Percentiles rank a stretch among this genome's conserved stretches.
Conservation (phyloP, 2,113 vertebrate genomes). For the Todiramphus saurophagus region DNA sequence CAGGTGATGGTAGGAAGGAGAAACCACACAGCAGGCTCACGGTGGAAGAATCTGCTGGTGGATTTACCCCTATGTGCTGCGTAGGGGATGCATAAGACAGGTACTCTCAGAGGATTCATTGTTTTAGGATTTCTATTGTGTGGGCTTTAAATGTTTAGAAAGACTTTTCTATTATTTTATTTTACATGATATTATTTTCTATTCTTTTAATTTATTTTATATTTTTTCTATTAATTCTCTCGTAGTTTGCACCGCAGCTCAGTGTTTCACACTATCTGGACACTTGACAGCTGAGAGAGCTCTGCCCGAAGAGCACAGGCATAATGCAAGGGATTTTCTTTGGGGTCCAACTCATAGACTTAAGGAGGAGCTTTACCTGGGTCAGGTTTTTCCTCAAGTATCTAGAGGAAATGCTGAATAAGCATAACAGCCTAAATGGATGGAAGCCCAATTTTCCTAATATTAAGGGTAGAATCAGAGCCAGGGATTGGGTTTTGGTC, state of each 20-base stretch:
- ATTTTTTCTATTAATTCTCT: neutral
- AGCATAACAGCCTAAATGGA: conserved; percentile 11
- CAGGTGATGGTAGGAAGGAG: neutral
- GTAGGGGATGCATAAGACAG: fast-evolving
- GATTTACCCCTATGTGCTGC: fast-evolving
- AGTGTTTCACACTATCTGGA: neutral
- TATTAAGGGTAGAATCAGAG: neutral
- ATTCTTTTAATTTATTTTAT: neutral
- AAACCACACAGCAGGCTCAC: neutral
- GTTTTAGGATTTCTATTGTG: neutral
- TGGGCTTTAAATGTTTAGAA: neutral
- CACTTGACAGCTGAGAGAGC: neutral
- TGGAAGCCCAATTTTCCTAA: conserved; percentile 24
- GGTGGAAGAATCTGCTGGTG: neutral
- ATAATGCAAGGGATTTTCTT: neutral
- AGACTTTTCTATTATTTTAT: neutral
- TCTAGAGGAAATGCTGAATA: conserved; percentile 47
- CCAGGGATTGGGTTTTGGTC: conserved; percentile 47
- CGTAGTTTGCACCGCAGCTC: neutral
- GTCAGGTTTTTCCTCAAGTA: conserved; percentile 14
- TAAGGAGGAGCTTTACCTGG: conserved; percentile 26
- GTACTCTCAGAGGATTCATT: neutral
- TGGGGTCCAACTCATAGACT: neutral
- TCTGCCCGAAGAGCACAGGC: neutral
- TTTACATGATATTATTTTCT: neutral